Evolutionary conservation across 2,113 vertebrate genomes (phyloP), one percentile per base, ranked within the genome.

Genomic region (Elachura formosa): DNA sequence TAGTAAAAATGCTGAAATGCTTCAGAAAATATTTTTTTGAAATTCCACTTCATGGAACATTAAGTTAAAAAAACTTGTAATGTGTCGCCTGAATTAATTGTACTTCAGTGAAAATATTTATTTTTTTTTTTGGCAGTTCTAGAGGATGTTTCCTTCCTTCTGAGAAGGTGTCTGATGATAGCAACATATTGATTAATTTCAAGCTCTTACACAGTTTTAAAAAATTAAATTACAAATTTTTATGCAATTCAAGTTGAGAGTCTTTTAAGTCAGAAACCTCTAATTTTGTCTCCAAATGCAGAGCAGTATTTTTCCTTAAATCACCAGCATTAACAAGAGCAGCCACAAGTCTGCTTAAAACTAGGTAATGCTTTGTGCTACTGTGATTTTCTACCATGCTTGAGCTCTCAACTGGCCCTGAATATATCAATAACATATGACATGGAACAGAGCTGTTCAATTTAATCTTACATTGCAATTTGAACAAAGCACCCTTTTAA

Each of bases 391-490:
- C 9, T 43, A 2, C 6, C 11, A 10, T 14, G 3, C 12, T 34
- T n/a, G 31, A 26, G 3, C 13, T 58, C 64, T 79, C 28, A 79
- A 3, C 5, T 72, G 31, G 6, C 17, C 13, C 10, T 29, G 10
- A 34, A 23, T 34, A 24, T 29, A 7, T 36, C 24, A 52, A 29
- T 33, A 52, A 8, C 0, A 0, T 6, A 10, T 41, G 33, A 48
- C 11, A 13, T 2, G 3, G 23, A 71, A 48, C 12, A 82, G 29
- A 75, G 38, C 2, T 23, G 1, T 23, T 81, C 9, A 22, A 5
- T 48, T 84, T 52, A 71, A 55, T 64, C 16, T 34, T 45, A 4
- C 3, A 22, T 34, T 79, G 16, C 43, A 23, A 7, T 61, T 62
- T 79, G 16, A 76, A 58, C 3, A 71, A 66, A 62, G 3, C 0